Conservation (phyloP, 2,797 vertebrate genomes). For the Sebastiscus albofasciatus region DNA sequence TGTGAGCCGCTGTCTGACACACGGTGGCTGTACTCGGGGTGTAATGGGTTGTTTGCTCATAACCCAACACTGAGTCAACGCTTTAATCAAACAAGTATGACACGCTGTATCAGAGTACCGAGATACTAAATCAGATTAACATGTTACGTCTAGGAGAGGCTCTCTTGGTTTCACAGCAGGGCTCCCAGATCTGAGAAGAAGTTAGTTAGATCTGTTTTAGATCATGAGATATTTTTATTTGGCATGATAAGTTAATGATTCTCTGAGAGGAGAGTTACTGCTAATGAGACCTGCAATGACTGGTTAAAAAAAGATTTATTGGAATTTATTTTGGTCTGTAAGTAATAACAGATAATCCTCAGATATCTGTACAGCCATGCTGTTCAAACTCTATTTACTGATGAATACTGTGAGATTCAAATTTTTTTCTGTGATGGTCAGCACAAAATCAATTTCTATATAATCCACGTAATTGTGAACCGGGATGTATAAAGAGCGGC, state of each 20-base stretch:
- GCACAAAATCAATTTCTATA: too few relatives aligned
- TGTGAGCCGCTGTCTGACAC: not conserved
- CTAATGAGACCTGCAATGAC: not conserved
- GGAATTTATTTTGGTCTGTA: not conserved
- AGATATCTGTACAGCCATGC: not conserved
- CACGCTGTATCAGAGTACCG: not conserved
- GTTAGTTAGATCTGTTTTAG: not conserved
- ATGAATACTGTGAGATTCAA: not conserved
- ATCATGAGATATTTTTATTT: not conserved
- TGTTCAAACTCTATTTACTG: not conserved
- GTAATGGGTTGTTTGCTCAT: conserved; percentile 19
- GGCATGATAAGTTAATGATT: not conserved
- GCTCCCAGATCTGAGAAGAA: not conserved
- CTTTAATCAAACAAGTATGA: conserved; percentile 15
- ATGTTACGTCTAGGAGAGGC: not conserved
- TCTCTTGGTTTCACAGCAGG: conserved; percentile 17
- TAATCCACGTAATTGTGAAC: too few relatives aligned
- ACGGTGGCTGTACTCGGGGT: not conserved
- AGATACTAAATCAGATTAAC: not conserved
- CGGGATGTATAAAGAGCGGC: too few relatives aligned
- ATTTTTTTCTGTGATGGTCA: too few relatives aligned
- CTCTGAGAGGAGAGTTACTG: not conserved
- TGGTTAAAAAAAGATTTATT: not conserved
- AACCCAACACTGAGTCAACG: conserved; percentile 6
- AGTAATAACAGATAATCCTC: not conserved